Base-by-base conservation (phyloP, 2,113 vertebrate species). In the Limanda limanda region DNA sequence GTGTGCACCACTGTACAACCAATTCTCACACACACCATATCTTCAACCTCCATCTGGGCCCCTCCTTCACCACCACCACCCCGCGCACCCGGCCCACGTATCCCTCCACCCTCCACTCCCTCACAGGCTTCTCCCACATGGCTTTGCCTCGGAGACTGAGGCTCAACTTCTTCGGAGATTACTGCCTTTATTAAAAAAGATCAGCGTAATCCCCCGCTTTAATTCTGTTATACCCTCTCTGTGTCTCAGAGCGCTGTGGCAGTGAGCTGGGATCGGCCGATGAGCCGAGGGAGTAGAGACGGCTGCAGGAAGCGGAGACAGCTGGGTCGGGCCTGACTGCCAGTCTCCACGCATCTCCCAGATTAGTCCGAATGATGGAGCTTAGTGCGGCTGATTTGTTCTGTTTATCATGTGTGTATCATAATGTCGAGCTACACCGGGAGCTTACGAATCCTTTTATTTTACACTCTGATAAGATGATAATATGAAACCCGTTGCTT, bases 171-270 rank as follows among this genome's bases (percentile, higher is more conserved):
- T 42, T 81, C 69, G 51, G 61, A 88, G 86, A 91, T 90, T 86
- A 89, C 77, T n/a, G 65, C 55, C 74, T 81, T 88, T 84, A 88
- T 89, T 91, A 67, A 81, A 84, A 86, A 80, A 84, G 86, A 88
- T 84, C 79, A 80, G 63, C 11, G n/a, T 87, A 91, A 92, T 87
- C 89, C 81, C 47, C 48, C 23, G 11, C 62, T 79, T 87, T 80
- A 83, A 85, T 85, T 86, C 87, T 80, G 68, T 86, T 81, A 85
- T 56, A 64, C 52, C 63, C 73, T 52, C 58, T 63, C 71, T 64
- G 71, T 78, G 75, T 74, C 73, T 83, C 74, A 13, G 68, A 68
- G 68, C 83, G 35, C 56, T 11, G 62, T n/a, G 35, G 54, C 74
- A 60, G 45, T 62, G 81, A 84, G 81, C 71, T 65, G 71, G 83